Base-by-base conservation (phyloP, 2,888 invertebrate species). In the Lymantria dispar region DNA sequence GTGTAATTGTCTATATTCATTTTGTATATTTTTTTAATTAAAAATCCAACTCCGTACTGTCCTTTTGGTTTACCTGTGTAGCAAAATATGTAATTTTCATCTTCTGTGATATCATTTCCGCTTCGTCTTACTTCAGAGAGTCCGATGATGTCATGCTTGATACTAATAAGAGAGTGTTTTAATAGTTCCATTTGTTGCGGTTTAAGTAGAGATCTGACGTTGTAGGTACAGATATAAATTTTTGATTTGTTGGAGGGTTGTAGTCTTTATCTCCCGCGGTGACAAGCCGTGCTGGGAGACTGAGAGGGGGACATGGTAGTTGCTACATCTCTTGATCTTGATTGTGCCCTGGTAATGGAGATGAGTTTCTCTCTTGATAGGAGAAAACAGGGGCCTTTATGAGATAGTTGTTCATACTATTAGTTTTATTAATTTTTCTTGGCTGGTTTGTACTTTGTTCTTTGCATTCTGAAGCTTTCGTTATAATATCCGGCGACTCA, bases 251-350 rank as follows among this genome's bases (percentile, higher is more conserved):
- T 37, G 3, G 37, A 45, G 45, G 45, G 45, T 45, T 45, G 15
- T 37, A 14, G 45, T 45, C 45, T 11, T 8, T 7, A 11, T 13
- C 45, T 45, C 36, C 45, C 45, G 13, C 45, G 45, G 45, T 45
- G 37, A 45, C 45, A 45, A 45, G 45, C 45, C 45, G 45, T 45
- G 45, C 14, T 37, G 45, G 45, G 36, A 45, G 45, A 37, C 14
- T 11, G 15, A 12, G 15, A 15, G 37, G 45, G 38, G 45, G 37
- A 14, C 15, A 7, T 7, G 37, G 7, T 43, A 22, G 30, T 31
- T 43, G 43, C 43, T 43, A 43, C 13, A 31, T 29, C 12, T 15
- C 10, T 22, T 42, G 7, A 8, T n/a, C n/a, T 30, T 30, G 30
- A 5, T 30, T 30, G 8, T 8, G 8, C 30, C 8, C 8, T 30